Base-by-base conservation (phyloP, 2,113 vertebrate species). In the Ictidomys tridecemlineatus region DNA sequence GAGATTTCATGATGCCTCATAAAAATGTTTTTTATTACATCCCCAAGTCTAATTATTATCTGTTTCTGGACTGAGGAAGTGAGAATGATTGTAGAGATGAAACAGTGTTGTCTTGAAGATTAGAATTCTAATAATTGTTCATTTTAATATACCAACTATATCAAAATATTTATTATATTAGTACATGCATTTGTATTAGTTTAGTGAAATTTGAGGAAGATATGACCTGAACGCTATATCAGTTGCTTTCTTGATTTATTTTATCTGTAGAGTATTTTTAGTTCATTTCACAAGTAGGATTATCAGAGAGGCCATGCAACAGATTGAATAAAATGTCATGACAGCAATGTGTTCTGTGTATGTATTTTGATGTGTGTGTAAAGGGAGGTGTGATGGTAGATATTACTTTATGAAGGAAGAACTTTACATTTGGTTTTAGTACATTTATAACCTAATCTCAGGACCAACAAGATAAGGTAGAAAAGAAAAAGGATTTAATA, bases 241-340 rank as follows among this genome's bases (percentile, higher is more conserved):
- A 51, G 24, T 53, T 73, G 85, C 26, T 58, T 88, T 70, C 56
- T 93, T 95, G 20, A 28, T 77, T 79, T 76, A 58, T 91, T 97
- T 91, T 77, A 10, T 85, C 77, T 58, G 45, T 34, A 85, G 73
- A 39, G 86, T 69, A 63, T 42, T 93, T 72, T 89, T 58, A 53
- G 30, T 53, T 80, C 39, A 89, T 5, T 3, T 9, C 6, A 22
- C 9, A 45, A 42, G 26, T n/a, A 85, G 42, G 20, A 56, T 70
- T 42, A 37, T 72, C 74, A 77, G 34, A 67, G 28, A 69, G 76
- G 42, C 91, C 32, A 9, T 39, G 10, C 28, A 79, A 10, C 32
- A 11, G 39, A 14, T 48, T 56, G 65, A 67, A 61, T 8, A 56
- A 22, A 73, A 56, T 16, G 0, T 67, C 22, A 22, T 2, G 10